Percentiles rank a stretch among this genome's conserved stretches.
Evolutionary conservation across 2,888 invertebrate species (phyloP).

Genomic region (Melinopterus prodromus): DNA sequence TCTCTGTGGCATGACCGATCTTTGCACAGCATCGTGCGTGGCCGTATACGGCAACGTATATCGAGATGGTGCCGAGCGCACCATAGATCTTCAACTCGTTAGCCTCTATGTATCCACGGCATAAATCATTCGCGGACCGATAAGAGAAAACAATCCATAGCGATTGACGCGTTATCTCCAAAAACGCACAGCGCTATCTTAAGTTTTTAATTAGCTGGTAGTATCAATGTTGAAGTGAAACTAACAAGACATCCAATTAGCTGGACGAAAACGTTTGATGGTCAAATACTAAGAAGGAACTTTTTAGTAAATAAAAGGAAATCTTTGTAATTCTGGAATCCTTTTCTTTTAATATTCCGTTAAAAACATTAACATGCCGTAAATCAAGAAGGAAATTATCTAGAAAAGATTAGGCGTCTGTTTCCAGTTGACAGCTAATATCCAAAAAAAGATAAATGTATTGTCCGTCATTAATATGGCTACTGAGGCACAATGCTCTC

Average conservation of each 20-base stretch:
- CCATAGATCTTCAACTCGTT: neutral
- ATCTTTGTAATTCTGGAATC: no score
- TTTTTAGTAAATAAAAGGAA: no score
- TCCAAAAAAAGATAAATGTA: no score
- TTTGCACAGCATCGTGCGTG: neutral
- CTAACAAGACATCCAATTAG: neutral
- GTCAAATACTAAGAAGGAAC: no score
- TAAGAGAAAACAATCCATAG: neutral
- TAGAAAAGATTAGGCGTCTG: no score
- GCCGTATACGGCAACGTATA: neutral
- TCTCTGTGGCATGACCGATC: neutral
- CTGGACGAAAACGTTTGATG: no score
- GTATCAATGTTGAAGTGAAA: neutral
- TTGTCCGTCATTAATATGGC: no score
- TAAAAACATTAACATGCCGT: no score
- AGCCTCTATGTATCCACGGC: neutral
- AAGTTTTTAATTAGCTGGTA: neutral
- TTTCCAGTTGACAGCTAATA: no score
- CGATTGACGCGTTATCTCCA: neutral
- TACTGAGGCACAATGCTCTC: no score
- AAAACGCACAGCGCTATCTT: neutral
- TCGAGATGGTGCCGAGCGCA: neutral
- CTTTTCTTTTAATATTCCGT: no score
- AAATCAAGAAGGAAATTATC: no score
- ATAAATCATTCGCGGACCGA: neutral